phyloP scores from a whole-genome alignment of 2,888 invertebrate genomes.

The Pecten maximus region DNA sequence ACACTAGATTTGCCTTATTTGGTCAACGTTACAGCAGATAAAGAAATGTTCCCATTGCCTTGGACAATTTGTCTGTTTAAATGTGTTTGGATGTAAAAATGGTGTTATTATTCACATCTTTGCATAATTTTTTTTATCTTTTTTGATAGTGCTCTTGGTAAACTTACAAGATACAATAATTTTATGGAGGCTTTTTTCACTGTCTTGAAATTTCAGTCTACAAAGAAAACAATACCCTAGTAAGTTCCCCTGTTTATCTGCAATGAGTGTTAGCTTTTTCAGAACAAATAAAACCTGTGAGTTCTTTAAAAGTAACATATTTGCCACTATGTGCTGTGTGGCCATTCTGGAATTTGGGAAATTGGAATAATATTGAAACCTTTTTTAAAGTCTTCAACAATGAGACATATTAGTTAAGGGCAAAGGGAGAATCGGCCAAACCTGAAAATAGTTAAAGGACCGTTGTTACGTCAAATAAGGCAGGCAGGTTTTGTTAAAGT shows the following conservation, averaged over 20 bases:
- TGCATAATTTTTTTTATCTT: background rate
- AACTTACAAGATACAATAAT: background rate
- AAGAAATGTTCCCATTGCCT: background rate
- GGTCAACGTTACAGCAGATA: background rate
- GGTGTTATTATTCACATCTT: background rate
- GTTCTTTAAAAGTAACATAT: too few species aligned
- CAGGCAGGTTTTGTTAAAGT: background rate
- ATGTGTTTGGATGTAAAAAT: background rate
- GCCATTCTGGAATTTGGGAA: background rate
- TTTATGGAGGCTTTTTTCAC: background rate
- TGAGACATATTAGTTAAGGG: background rate
- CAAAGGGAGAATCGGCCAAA: too few species aligned
- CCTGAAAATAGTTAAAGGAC: background rate
- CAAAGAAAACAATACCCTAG: background rate
- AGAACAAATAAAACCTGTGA: background rate
- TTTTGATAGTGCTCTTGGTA: background rate
- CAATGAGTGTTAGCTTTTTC: background rate
- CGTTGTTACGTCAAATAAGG: background rate
- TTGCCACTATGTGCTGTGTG: too few species aligned
- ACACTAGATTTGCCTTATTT: background rate
- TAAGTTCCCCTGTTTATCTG: too few species aligned
- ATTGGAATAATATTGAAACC: background rate
- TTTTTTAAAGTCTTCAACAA: background rate
- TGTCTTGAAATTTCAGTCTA: background rate
- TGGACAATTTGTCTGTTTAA: background rate